Percentiles rank a stretch among this genome's conserved stretches.
phyloP scores from a whole-genome alignment of 2,888 invertebrate genomes.

The Leucophora obtusa region DNA sequence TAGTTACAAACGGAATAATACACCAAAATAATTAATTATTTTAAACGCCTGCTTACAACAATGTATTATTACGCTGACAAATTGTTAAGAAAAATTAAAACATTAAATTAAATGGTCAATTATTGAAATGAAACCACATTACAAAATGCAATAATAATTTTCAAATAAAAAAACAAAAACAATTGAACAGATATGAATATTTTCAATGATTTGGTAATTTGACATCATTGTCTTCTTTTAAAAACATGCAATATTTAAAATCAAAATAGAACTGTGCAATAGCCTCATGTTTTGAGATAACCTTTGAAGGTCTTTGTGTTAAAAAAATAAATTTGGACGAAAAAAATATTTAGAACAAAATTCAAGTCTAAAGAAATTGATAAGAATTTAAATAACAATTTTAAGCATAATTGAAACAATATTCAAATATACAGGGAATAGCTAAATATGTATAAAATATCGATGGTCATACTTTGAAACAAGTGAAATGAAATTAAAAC shows the following conservation, averaged over 20 bases:
- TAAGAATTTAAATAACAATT: conserved; percentile 12
- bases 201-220: background rate
- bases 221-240: background rate
- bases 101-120: background rate
- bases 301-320: background rate
- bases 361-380: conserved; percentile 12
- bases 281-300: background rate
- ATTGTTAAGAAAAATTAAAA: background rate
- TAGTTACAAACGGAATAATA: no score
- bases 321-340: background rate
- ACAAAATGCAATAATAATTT: background rate
- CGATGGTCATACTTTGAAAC: no score
- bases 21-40: background rate
- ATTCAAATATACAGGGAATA: no score
- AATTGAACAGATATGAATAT: background rate
- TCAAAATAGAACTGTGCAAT: background rate
- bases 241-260: background rate
- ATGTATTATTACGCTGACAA: conserved; percentile 1
- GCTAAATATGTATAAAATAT: no score
- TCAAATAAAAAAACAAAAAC: background rate
- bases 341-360: conserved; percentile 5
- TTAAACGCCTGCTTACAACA: conserved; percentile 9
- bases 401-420: background rate
- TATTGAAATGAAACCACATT: background rate
- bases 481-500: background rate